These are phyloP conservation scores for Cheilosia variabilis DNA, from an alignment of 2,888 invertebrate genomes.

Conservation along the genomic window DNA sequence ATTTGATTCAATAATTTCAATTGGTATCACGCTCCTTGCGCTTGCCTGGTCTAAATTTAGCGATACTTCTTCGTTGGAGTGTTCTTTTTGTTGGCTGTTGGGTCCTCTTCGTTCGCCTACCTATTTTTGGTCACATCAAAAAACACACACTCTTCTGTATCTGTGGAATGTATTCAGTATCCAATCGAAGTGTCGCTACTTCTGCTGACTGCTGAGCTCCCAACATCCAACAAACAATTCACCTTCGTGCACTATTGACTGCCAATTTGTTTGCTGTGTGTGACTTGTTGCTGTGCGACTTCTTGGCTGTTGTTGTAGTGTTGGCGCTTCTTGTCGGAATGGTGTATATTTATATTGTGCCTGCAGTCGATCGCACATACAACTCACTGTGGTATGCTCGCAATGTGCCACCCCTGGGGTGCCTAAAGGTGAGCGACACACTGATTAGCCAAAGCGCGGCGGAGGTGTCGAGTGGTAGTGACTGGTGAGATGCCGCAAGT, in stretches of 20 bases:
- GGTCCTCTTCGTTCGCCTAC: not conserved
- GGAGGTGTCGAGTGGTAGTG: constrained; percentile 57
- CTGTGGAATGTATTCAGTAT: constrained; percentile 26
- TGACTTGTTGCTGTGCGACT: constrained; percentile 48
- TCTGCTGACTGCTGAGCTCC: constrained; percentile 27
- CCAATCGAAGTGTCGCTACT: constrained; percentile 47
- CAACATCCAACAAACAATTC: constrained; percentile 58
- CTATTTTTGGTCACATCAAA: constrained; percentile 6
- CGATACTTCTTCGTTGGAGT: constrained; percentile 47
- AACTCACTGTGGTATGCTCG: constrained; percentile 43
- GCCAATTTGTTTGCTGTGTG: constrained; percentile 68
- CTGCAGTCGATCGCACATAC: constrained; percentile 23
- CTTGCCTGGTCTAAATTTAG: constrained; percentile 63
- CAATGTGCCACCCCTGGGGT: constrained; percentile 67
- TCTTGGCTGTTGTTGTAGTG: constrained; percentile 10
- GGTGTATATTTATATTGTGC: constrained; percentile 6
- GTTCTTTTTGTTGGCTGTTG: not conserved
- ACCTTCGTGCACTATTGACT: constrained; percentile 72
- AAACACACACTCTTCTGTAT: constrained; percentile 38
- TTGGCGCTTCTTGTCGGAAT: not conserved
- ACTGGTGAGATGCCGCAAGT: constrained; percentile 59
- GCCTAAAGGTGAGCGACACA: constrained; percentile 63
- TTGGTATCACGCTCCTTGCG: constrained; percentile 36
- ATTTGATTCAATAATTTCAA: constrained; percentile 46
- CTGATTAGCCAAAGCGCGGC: constrained; percentile 57